These are phyloP conservation scores for Onthophagus taurus DNA, from an alignment of 1,140 invertebrate genomes.

Conservation along the genomic window DNA sequence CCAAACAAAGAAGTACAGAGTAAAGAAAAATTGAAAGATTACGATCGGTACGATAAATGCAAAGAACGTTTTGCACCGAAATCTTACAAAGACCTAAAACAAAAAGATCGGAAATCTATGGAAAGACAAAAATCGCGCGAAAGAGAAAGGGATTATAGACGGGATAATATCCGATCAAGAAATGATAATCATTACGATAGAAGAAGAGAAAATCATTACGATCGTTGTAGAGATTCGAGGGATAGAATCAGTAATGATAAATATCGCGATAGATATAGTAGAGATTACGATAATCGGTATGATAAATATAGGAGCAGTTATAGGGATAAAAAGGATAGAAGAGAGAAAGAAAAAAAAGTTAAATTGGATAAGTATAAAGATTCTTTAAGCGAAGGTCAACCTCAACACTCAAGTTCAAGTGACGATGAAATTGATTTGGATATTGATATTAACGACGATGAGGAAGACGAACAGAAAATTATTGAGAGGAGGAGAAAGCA, in stretches of 20 bases:
- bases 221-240: slow-evolving; percentile 27
- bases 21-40: slow-evolving; percentile 8
- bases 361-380: slow-evolving; percentile 62
- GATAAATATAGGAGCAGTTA: slow-evolving; percentile 8
- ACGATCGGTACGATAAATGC: neutral
- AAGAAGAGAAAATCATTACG: slow-evolving; percentile 11
- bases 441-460: slow-evolving; percentile 75
- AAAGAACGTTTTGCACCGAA: slow-evolving; percentile 10
- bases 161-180: slow-evolving; percentile 12
- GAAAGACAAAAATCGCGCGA: slow-evolving; percentile 16
- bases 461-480: slow-evolving; percentile 90
- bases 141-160: slow-evolving; percentile 16
- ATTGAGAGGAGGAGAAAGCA: slow-evolving; percentile 84
- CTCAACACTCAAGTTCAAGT: slow-evolving; percentile 48
- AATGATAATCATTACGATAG: slow-evolving; percentile 18
- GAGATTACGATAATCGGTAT: slow-evolving; percentile 22
- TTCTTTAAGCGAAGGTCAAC: slow-evolving; percentile 74
- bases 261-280: slow-evolving; percentile 19
- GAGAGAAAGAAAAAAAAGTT: slow-evolving; percentile 30
- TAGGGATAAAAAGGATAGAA: slow-evolving; percentile 27
- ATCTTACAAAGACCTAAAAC: slow-evolving; percentile 13
- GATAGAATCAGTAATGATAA: slow-evolving; percentile 23
- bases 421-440: slow-evolving; percentile 58
- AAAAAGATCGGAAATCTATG: slow-evolving; percentile 8
- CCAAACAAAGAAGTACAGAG: slow-evolving; percentile 6